Base-by-base conservation (phyloP, 1,140 invertebrate species). In the Pararge aegeria region DNA sequence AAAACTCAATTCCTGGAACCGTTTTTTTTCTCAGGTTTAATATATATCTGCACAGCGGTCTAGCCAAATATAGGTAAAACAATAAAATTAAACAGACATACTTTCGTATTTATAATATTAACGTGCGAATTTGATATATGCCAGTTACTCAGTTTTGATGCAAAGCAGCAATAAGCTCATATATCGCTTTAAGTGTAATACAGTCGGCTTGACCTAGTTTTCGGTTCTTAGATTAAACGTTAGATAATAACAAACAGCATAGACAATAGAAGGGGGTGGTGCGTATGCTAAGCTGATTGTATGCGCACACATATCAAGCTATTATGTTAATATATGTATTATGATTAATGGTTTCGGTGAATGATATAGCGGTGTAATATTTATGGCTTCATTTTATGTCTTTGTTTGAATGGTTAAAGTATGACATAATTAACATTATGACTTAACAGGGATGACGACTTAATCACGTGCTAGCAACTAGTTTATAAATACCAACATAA, bases 131-230 rank as follows among this genome's bases (percentile, higher is more conserved):
- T n/a, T n/a, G 13, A 50, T 29, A 50, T 6, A 10, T 24, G 7
- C 10, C 15, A 16, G 48, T 50, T 50, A 16, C 24, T 21, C 19
- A 0, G n/a, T 30, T 50, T 50, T 50, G 18, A 40, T 42, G 15
- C 21, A 20, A 21, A 20, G 5, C 38, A 42, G 38, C 16, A 42
- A 16, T 18, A 42, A 42, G 38, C 38, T 42, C 38, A 42, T 15
- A 18, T 42, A 42, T 42, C 38, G 15, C 38, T 18, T 15, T 16
- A 42, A 18, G 55, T 62, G 59, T 57, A 62, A 58, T 55, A 62
- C 55, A 48, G 60, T 57, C 54, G 60, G 34, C 51, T 58, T 54
- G 64, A 61, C 64, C 64, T 58, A 54, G 40, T 56, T 61, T 46
- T 59, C 27, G n/a, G n/a, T 6, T 29, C 29, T 10, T 27, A 62